Percentiles rank a stretch among this genome's conserved stretches.
Evolutionary conservation across 2,888 invertebrate genomes (phyloP).

Genomic region (Macrophya annulata): DNA sequence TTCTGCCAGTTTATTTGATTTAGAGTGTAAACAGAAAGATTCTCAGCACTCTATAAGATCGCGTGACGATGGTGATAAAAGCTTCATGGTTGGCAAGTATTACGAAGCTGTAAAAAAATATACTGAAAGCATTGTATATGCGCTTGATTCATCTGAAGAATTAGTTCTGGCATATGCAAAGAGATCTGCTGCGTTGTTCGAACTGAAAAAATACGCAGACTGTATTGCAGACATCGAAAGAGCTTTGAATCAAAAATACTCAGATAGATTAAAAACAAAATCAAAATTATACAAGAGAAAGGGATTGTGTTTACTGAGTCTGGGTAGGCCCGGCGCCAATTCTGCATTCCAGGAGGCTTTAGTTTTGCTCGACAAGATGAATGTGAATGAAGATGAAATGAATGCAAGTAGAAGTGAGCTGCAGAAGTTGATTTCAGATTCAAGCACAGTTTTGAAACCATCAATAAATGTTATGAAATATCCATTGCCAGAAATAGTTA

Average conservation of each 20-base stretch:
- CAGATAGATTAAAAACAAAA: slow-evolving; percentile 82
- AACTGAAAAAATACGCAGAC: slow-evolving; percentile 84
- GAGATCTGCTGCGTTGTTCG: slow-evolving; percentile 88
- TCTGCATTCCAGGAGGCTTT: slow-evolving; percentile 63
- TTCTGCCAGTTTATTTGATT: not conserved
- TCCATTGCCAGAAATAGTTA: slow-evolving; percentile 56
- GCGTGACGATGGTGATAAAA: slow-evolving; percentile 47
- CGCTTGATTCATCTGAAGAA: slow-evolving; percentile 82
- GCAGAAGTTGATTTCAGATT: slow-evolving; percentile 21
- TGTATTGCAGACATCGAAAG: slow-evolving; percentile 86
- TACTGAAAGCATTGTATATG: slow-evolving; percentile 85
- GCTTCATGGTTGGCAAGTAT: slow-evolving; percentile 56
- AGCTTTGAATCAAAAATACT: slow-evolving; percentile 84
- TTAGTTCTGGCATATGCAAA: slow-evolving; percentile 87
- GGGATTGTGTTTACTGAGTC: slow-evolving; percentile 79
- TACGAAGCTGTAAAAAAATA: slow-evolving; percentile 80
- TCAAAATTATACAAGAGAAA: slow-evolving; percentile 84
- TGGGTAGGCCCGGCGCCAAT: slow-evolving; percentile 62
- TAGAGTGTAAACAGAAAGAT: not conserved
- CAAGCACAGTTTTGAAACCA: not conserved
- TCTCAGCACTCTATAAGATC: not conserved
- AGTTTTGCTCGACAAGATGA: slow-evolving; percentile 65
- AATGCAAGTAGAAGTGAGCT: slow-evolving; percentile 60
- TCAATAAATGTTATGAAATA: no score
- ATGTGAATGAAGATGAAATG: slow-evolving; percentile 51